phyloP scores from a whole-genome alignment of 2,113 vertebrate genomes.

The Calidris pugnax region DNA sequence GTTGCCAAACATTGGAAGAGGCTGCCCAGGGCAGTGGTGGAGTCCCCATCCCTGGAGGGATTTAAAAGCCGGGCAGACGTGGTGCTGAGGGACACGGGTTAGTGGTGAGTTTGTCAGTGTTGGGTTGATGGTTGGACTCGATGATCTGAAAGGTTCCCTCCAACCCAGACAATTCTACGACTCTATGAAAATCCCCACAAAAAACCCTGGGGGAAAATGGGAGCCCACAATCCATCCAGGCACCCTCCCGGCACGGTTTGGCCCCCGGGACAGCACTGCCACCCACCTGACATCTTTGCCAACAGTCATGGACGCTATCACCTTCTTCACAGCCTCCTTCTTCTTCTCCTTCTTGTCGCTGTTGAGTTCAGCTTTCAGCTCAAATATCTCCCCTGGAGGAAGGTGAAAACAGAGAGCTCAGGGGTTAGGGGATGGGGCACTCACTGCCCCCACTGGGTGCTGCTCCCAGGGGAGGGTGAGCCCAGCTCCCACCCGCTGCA shows the following conservation, averaged over 20 bases:
- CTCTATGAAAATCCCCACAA: background rate
- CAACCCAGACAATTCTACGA: too few species aligned
- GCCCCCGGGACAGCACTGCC: too few species aligned
- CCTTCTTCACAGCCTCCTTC: slow-evolving; percentile 98
- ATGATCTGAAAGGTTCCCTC: too few species aligned
- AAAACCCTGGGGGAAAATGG: rapidly evolving
- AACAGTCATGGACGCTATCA: slow-evolving; percentile 98
- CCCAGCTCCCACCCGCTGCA: rapidly evolving
- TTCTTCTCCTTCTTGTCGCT: slow-evolving; percentile 99
- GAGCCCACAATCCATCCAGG: background rate
- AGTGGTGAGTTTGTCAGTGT: too few species aligned
- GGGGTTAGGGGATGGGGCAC: too few species aligned
- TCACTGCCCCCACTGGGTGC: background rate
- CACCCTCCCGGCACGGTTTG: rapidly evolving
- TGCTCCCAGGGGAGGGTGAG: background rate
- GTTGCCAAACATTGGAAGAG: too few species aligned
- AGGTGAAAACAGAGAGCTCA: background rate
- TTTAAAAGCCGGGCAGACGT: too few species aligned
- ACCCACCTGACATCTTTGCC: slow-evolving; percentile 96
- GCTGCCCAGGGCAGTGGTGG: too few species aligned
- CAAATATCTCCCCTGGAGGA: slow-evolving; percentile 93
- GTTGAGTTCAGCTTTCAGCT: slow-evolving; percentile 97
- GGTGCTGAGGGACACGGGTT: too few species aligned
- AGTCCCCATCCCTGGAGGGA: too few species aligned
- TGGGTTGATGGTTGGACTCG: too few species aligned